Percentiles rank a stretch among this genome's conserved stretches.
Conservation (phyloP, 1,140 invertebrate genomes). For the Drosophila willistoni region DNA sequence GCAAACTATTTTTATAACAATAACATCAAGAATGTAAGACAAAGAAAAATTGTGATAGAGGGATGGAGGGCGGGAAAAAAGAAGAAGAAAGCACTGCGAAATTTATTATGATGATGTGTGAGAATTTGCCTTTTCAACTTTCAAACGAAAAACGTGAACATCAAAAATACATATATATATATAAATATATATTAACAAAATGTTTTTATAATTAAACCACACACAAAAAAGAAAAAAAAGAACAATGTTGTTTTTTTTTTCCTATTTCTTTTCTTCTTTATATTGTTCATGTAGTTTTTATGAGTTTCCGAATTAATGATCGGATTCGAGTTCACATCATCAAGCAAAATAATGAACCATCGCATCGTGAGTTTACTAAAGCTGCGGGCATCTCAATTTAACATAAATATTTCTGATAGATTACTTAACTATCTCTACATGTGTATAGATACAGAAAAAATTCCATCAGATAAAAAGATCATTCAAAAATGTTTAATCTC, state of each 20-base stretch:
- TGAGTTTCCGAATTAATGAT: neutral
- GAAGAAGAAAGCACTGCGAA: slow-evolving; percentile 19
- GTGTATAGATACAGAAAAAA: no score
- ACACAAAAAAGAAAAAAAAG: neutral
- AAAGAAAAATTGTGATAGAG: neutral
- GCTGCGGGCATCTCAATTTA: no score
- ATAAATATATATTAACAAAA: neutral
- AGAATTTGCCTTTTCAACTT: slow-evolving; percentile 54
- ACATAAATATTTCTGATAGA: no score
- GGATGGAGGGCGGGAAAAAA: neutral
- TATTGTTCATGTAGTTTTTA: neutral
- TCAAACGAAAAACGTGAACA: slow-evolving; percentile 39
- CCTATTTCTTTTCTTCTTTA: neutral
- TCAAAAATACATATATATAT: slow-evolving; percentile 10
- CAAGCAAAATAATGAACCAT: neutral
- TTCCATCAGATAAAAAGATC: no score
- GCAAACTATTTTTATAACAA: slow-evolving; percentile 72
- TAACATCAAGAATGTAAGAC: slow-evolving; percentile 28
- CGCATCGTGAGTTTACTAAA: no score
- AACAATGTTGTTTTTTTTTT: neutral
- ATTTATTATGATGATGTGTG: slow-evolving; percentile 70
- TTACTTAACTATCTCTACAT: no score
- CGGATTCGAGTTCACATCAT: neutral
- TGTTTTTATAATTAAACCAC: neutral
- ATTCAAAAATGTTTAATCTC: no score